A percentile compares a stretch with the other conserved stretches of the same genome.
These are phyloP conservation scores for Tinamus guttatus DNA, from an alignment of 2,113 vertebrate genomes.

Conservation along the genomic window DNA sequence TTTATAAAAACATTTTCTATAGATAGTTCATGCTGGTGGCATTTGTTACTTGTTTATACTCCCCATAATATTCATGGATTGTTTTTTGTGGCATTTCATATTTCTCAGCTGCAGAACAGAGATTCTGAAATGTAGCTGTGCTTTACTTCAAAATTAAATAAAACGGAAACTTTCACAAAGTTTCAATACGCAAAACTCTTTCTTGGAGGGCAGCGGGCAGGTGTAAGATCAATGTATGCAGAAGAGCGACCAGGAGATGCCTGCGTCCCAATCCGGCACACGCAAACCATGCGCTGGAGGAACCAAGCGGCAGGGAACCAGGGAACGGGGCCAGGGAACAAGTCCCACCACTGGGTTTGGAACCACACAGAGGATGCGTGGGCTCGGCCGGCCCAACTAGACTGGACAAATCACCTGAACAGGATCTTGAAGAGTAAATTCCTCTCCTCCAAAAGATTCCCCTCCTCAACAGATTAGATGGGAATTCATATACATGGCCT, in stretches of 20 bases:
- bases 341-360: neutral
- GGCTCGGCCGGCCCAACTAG: neutral
- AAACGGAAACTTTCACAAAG: neutral
- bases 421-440: neutral
- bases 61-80: no score
- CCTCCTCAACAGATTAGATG: neutral
- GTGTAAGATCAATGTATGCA: fast-evolving
- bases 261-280: neutral
- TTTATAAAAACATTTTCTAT: neutral
- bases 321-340: neutral
- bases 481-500: neutral
- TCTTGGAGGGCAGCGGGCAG: neutral
- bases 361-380: fast-evolving
- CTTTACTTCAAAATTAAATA: neutral
- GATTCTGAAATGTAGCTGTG: no score
- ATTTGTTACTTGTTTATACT: neutral
- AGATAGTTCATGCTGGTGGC: neutral
- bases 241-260: neutral
- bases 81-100: no score
- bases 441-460: neutral
- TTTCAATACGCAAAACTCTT: neutral
- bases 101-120: no score
- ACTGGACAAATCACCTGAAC: neutral
- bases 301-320: fast-evolving
- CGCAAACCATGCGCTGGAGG: fast-evolving